Evolutionary conservation across 64 coral and sea anemone genomes (phyloP).

Genomic region (Dendronephthya gigantea): DNA sequence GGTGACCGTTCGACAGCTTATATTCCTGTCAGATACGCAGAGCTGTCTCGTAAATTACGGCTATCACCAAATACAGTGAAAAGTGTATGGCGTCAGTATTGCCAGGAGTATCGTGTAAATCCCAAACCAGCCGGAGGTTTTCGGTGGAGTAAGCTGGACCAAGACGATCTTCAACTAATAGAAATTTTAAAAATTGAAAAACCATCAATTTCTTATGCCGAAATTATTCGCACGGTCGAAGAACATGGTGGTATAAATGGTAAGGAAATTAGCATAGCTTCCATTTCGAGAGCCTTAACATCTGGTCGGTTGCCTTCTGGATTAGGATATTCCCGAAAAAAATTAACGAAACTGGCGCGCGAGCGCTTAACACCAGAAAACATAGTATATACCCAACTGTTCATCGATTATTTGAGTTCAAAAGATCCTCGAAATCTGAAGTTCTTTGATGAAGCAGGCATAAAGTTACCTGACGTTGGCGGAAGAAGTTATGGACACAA

Average conservation of each 20-base stretch:
- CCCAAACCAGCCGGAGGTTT: neutral
- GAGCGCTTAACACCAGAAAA: constrained; percentile 23
- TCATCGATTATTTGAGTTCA: constrained; percentile 30
- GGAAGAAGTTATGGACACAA: constrained; percentile 29
- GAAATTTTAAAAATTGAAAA: constrained; percentile 6
- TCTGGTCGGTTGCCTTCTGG: constrained; percentile 19
- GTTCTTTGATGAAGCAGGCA: constrained; percentile 39
- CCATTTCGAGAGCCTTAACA: constrained; percentile 7
- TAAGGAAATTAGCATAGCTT: constrained; percentile 13
- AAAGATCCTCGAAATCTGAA: constrained; percentile 30
- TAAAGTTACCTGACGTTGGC: constrained; percentile 28
- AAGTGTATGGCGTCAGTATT: constrained; percentile 2
- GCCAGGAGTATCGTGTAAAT: constrained; percentile 10
- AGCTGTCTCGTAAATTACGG: neutral
- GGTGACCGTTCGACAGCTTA: neutral
- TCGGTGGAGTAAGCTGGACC: neutral
- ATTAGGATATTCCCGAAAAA: constrained; percentile 20
- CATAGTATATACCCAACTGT: constrained; percentile 36
- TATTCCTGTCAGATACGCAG: neutral
- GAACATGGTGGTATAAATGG: constrained; percentile 16
- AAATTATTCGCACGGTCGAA: neutral
- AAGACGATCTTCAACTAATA: neutral
- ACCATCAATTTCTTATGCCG: neutral
- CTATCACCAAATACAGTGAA: neutral
- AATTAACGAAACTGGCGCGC: neutral